These are phyloP conservation scores for Drosophila pullipes DNA, from an alignment of 2,888 invertebrate genomes.

Conservation along the genomic window DNA sequence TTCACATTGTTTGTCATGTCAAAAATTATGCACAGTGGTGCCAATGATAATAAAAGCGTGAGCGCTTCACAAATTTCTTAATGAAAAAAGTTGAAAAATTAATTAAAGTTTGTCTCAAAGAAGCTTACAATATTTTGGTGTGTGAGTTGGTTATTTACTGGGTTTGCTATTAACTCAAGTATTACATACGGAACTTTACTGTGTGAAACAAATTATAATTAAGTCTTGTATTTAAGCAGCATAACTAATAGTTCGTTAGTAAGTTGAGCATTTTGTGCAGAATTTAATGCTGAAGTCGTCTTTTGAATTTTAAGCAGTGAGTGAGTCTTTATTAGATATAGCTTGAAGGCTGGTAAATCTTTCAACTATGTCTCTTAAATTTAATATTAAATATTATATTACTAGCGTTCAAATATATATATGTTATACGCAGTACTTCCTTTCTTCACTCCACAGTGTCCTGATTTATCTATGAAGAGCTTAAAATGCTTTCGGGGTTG, in stretches of 20 bases:
- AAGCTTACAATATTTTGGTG: not conserved
- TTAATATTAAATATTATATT: not conserved
- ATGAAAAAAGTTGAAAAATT: constrained; percentile 12
- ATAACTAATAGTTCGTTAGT: not conserved
- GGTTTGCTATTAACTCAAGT: not conserved
- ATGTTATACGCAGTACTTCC: not conserved
- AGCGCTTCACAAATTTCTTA: not conserved
- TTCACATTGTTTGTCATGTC: constrained; percentile 11
- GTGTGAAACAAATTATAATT: constrained; percentile 8
- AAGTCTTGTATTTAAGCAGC: not conserved
- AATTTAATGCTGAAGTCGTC: not conserved
- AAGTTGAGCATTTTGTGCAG: not conserved
- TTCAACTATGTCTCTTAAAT: not conserved
- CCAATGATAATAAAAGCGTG: constrained; percentile 1
- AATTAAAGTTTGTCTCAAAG: constrained; percentile 1
- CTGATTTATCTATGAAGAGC: constrained; percentile 41
- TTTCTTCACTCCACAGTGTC: constrained; percentile 22
- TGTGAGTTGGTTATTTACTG: not conserved
- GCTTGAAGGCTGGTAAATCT: not conserved
- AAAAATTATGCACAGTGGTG: constrained; percentile 41
- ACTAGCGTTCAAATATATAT: not conserved
- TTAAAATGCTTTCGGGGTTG: constrained; percentile 42
- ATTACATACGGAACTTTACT: not conserved
- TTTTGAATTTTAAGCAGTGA: not conserved
- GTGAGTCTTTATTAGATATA: not conserved